These are phyloP conservation scores for Amphimallon solstitiale DNA, from an alignment of 2,888 invertebrate species.

Conservation along the genomic window DNA sequence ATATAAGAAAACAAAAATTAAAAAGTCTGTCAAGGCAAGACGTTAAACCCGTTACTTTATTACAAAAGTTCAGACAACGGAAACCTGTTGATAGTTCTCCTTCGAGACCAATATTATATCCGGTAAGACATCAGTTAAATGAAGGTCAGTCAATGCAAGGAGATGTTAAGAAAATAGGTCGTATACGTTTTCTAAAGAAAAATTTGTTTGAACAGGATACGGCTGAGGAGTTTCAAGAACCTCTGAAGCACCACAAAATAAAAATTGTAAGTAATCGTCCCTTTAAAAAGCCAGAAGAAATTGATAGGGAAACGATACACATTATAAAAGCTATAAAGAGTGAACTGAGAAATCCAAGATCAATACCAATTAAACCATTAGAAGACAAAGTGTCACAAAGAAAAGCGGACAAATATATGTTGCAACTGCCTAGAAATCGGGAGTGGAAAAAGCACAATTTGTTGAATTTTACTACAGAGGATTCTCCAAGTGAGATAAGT, in stretches of 20 bases:
- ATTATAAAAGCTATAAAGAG: constrained; percentile 30
- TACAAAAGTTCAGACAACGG: background rate
- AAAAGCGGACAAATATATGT: no score
- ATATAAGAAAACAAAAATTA: constrained; percentile 32
- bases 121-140: no score
- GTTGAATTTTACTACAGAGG: no score
- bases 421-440: no score
- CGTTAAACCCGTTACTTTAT: background rate
- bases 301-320: constrained; percentile 33
- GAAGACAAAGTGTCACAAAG: constrained; percentile 33
- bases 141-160: no score
- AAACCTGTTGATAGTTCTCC: background rate
- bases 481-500: no score
- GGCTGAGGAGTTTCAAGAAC: background rate
- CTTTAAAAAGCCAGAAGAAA: constrained; percentile 1
- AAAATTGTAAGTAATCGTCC: background rate
- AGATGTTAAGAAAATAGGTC: no score
- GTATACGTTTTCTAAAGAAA: no score
- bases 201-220: constrained; percentile 27
- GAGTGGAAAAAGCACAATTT: no score
- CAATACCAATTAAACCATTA: background rate
- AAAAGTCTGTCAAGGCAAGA: background rate
- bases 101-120: no score
- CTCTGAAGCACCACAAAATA: background rate
- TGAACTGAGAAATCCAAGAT: constrained; percentile 32